phyloP scores from a whole-genome alignment of 2,888 invertebrate species.

The Euzophera pinguis region DNA sequence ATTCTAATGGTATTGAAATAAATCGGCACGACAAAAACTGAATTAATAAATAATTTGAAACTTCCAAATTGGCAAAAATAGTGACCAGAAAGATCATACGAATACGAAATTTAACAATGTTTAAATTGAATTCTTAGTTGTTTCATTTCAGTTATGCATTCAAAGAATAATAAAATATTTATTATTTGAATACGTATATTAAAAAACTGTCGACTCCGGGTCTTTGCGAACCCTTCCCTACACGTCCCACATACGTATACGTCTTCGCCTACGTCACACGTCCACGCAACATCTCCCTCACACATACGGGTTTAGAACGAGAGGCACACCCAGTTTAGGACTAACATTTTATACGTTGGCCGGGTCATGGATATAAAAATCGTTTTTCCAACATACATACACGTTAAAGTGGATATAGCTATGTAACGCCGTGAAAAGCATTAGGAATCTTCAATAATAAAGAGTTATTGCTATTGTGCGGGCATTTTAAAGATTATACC shows the following conservation, averaged over 20 bases:
- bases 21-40: no score
- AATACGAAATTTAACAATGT: no score
- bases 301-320: conserved; percentile 42
- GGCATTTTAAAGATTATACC: conserved; percentile 45
- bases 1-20: no score
- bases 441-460: conserved; percentile 67
- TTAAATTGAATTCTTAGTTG: no score
- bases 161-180: neutral
- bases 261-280: conserved; percentile 64
- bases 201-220: conserved; percentile 40
- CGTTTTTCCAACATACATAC: conserved; percentile 60
- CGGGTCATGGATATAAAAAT: conserved; percentile 80
- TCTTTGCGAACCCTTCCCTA: conserved; percentile 36
- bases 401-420: conserved; percentile 34
- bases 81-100: no score
- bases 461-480: conserved; percentile 58
- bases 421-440: conserved; percentile 51
- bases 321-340: conserved; percentile 61
- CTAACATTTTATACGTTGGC: conserved; percentile 80
- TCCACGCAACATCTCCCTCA: conserved; percentile 49
- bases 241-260: conserved; percentile 57
- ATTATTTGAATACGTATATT: neutral
- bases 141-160: no score
- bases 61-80: no score
- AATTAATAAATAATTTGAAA: no score